Evolutionary conservation across 2,797 vertebrate species (phyloP), one percentile per base, ranked within the genome.

Genomic region (Acanthurus lineatus): DNA sequence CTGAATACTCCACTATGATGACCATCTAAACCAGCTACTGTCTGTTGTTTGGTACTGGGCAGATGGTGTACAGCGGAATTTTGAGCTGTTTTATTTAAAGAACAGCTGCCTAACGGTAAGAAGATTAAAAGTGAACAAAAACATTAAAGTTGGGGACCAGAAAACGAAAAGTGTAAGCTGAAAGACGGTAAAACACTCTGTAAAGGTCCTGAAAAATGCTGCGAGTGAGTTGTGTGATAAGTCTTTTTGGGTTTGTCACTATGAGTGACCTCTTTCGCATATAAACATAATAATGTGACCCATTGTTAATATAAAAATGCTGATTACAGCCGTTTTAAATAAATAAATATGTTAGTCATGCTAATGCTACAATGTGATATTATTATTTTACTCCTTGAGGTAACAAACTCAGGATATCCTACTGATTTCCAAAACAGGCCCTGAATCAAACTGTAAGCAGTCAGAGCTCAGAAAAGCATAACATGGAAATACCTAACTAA

Each of bases 391-490:
- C 15, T 14, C 20, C 2, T 35, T 8, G 59, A 59, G 20, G 42
- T 62, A 61, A 85, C 70, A 78, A 78, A 62, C 51, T 57, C 28
- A 76, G 60, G 68, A 67, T 73, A 74, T 74, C 57, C 82, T 72
- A 28, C 66, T 25, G 63, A 73, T 72, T 62, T 67, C 66, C 61
- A 68, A 72, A 80, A 62, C 57, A 73, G 32, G 45, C 45, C 16
- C 14, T 20, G 35, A 83, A 77, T 67, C 32, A 70, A 52, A 81
- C 51, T 53, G 42, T 76, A 80, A 67, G 19, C 2, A 14, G 45
- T 57, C 58, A 16, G 15, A 57, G 17, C 28, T 65, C 2, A 9
- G 32, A 40, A 28, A 38, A 57, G 40, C 5, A 25, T 4, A 69
- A 44, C 40, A 11, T 14, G 67, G 54, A 64, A 66, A 69, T 2